A percentile compares a stretch with the other conserved stretches of the same genome.
phyloP scores from a whole-genome alignment of 2,888 invertebrate genomes.

The Hartigia nigra region DNA sequence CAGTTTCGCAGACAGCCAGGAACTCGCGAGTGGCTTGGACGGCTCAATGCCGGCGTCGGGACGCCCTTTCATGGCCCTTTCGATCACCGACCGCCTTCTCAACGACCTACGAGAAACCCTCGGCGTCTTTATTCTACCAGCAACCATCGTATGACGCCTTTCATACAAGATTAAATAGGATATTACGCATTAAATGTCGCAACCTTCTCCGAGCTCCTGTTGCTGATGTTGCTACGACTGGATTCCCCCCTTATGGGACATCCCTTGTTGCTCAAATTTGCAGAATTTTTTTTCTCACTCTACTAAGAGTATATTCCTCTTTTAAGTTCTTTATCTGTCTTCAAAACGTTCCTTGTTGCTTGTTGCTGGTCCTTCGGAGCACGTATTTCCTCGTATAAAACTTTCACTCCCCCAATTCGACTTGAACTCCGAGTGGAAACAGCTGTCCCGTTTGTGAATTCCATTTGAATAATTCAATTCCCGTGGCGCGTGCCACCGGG shows the following conservation, averaged over 20 bases:
- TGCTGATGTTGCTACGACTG: neutral
- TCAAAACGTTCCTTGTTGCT: neutral
- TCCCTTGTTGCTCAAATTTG: neutral
- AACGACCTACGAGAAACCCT: slow-evolving; percentile 20
- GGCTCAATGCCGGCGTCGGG: slow-evolving; percentile 53
- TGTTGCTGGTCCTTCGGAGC: neutral
- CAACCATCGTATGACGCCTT: slow-evolving; percentile 53
- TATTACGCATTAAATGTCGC: slow-evolving; percentile 62
- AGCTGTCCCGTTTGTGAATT: slow-evolving; percentile 57
- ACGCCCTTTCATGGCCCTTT: slow-evolving; percentile 21
- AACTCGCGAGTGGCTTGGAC: slow-evolving; percentile 60
- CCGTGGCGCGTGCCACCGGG: slow-evolving; percentile 53
- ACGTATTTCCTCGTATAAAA: slow-evolving; percentile 12
- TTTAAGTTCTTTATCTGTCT: neutral
- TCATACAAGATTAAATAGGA: slow-evolving; percentile 63
- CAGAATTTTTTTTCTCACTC: neutral
- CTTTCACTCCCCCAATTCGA: slow-evolving; percentile 32
- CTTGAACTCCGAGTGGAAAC: slow-evolving; percentile 32
- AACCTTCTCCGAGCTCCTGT: slow-evolving; percentile 15
- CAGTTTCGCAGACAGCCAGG: slow-evolving; percentile 15
- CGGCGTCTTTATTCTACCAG: slow-evolving; percentile 52
- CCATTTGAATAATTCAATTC: slow-evolving; percentile 59
- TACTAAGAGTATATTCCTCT: neutral
- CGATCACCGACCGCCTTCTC: slow-evolving; percentile 21
- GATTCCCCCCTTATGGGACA: neutral